A percentile compares a stretch with the other conserved stretches of the same genome.
Conservation (phyloP, 1,140 invertebrate species). For the Euwallacea fornicatus region DNA sequence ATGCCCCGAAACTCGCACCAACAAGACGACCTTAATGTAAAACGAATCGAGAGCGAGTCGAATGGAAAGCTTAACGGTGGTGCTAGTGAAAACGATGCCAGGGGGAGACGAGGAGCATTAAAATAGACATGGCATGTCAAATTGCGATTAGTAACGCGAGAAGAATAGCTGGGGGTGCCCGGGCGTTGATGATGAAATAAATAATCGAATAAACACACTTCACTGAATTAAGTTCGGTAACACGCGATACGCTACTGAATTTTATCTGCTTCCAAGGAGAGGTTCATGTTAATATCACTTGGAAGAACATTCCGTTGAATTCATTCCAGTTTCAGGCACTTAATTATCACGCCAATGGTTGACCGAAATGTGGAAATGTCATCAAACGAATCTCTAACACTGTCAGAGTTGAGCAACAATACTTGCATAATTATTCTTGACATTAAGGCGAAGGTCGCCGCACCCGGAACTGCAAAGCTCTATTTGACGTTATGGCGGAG, state of each 20-base stretch:
- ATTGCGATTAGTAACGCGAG: slow-evolving; percentile 52
- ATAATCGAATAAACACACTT: slow-evolving; percentile 53
- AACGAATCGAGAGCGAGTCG: slow-evolving; percentile 33
- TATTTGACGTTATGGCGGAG: too few relatives aligned
- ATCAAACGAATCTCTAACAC: too few relatives aligned
- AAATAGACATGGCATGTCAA: slow-evolving; percentile 52
- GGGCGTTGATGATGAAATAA: slow-evolving; percentile 49
- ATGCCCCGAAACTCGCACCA: slow-evolving; percentile 4
- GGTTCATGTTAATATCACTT: too few relatives aligned
- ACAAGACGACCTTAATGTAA: slow-evolving; percentile 21
- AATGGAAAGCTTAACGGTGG: slow-evolving; percentile 13
- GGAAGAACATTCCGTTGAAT: too few relatives aligned
- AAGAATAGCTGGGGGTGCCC: slow-evolving; percentile 49
- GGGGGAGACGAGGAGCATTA: slow-evolving; percentile 38
- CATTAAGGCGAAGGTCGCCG: too few relatives aligned
- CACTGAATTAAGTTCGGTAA: slow-evolving; percentile 49
- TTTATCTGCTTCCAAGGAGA: slow-evolving; percentile 4
- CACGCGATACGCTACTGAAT: slow-evolving; percentile 46
- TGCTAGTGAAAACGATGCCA: slow-evolving; percentile 33
- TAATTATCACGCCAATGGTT: too few relatives aligned
- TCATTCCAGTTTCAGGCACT: too few relatives aligned
- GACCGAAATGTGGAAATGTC: too few relatives aligned
- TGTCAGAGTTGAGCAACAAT: too few relatives aligned
- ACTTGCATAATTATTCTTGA: too few relatives aligned
- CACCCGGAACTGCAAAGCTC: too few relatives aligned